These are phyloP conservation scores for Athalia cordata DNA, from an alignment of 2,888 invertebrate genomes.

Conservation along the genomic window DNA sequence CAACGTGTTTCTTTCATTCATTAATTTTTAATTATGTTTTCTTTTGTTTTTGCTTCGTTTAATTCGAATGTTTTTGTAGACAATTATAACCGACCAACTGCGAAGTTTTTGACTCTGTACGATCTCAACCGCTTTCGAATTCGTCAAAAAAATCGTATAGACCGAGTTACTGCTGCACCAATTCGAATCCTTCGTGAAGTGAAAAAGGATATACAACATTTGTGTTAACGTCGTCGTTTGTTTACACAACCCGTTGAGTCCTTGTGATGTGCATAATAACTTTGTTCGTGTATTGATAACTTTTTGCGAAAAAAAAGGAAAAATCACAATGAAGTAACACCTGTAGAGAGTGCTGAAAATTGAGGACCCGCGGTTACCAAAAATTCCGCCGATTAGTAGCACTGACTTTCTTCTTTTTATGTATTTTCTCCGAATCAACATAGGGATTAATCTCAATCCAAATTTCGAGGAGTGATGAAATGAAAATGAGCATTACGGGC, in stretches of 20 bases:
- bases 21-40: neutral
- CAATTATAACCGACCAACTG: neutral
- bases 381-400: slow-evolving; percentile 19
- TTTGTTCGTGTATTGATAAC: slow-evolving; percentile 54
- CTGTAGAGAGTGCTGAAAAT: slow-evolving; percentile 46
- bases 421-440: too few relatives aligned
- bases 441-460: too few relatives aligned
- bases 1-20: neutral
- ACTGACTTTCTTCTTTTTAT: neutral
- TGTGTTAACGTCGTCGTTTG: slow-evolving; percentile 46
- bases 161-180: too few relatives aligned
- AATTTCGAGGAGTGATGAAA: too few relatives aligned
- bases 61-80: neutral
- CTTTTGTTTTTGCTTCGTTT: neutral
- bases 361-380: slow-evolving; percentile 44
- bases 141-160: too few relatives aligned
- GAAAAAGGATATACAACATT: slow-evolving; percentile 44
- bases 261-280: slow-evolving; percentile 58
- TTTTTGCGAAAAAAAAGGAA: slow-evolving; percentile 46
- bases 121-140: too few relatives aligned
- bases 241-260: slow-evolving; percentile 51
- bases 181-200: neutral
- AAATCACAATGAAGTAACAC: slow-evolving; percentile 36
- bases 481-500: too few relatives aligned
- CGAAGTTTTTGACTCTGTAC: too few relatives aligned